These are phyloP conservation scores for Ectemnius continuus DNA, from an alignment of 2,888 invertebrate genomes.

Conservation along the genomic window DNA sequence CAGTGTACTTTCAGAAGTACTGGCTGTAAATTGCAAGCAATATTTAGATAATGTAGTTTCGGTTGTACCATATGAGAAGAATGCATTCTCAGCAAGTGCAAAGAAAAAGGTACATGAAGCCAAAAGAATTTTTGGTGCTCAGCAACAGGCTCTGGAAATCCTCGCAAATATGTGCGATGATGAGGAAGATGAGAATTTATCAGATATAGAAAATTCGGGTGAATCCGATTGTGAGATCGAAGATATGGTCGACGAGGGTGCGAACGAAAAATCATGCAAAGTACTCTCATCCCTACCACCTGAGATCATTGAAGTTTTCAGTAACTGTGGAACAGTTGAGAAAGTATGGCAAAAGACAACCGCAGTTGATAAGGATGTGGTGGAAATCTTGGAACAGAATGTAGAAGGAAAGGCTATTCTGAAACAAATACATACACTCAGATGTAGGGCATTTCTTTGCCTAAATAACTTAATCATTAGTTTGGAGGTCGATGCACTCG, in stretches of 20 bases:
- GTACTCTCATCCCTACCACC: constrained; percentile 79
- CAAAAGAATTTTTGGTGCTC: constrained; percentile 82
- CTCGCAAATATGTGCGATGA: constrained; percentile 85
- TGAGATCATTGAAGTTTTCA: constrained; percentile 82
- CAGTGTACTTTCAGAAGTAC: constrained; percentile 79
- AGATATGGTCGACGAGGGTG: constrained; percentile 66
- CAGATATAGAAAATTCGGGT: constrained; percentile 77
- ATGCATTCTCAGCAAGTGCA: constrained; percentile 77
- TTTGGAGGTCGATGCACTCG: constrained; percentile 82
- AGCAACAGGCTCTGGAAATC: constrained; percentile 85
- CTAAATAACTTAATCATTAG: constrained; percentile 84
- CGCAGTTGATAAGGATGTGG: constrained; percentile 80
- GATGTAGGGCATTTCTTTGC: constrained; percentile 84
- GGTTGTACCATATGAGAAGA: constrained; percentile 78
- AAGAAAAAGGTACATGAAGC: constrained; percentile 79
- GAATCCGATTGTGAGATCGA: constrained; percentile 75
- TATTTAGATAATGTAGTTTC: constrained; percentile 79
- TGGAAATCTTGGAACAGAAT: constrained; percentile 80
- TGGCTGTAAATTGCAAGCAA: constrained; percentile 80
- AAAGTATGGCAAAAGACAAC: constrained; percentile 81
- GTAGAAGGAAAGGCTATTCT: constrained; percentile 78
- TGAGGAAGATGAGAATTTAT: constrained; percentile 76
- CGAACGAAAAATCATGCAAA: constrained; percentile 69
- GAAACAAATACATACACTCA: constrained; percentile 80
- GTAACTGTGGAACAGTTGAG: constrained; percentile 81